Percentiles rank a stretch among this genome's conserved stretches.
phyloP scores from a whole-genome alignment of 1,140 invertebrate genomes.

The Bombus picipes region DNA sequence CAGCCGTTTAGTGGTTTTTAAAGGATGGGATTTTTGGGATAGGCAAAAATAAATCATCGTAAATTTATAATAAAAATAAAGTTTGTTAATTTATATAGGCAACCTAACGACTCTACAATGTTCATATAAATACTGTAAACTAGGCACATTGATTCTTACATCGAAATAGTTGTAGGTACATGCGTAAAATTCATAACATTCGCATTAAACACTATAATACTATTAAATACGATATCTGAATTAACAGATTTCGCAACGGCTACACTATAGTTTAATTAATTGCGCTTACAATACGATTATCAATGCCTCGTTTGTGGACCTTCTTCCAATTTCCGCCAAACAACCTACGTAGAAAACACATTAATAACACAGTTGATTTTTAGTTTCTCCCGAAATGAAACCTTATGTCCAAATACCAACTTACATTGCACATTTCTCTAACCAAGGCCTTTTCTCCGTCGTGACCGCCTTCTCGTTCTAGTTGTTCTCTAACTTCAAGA shows the following conservation, averaged over 20 bases:
- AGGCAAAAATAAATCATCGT: slow-evolving; percentile 27
- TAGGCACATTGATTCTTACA: slow-evolving; percentile 55
- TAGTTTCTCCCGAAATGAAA: not conserved
- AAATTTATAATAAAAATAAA: slow-evolving; percentile 71
- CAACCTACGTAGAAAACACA: slow-evolving; percentile 82
- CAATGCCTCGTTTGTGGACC: slow-evolving; percentile 84
- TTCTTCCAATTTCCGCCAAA: slow-evolving; percentile 88
- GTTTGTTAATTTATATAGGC: slow-evolving; percentile 70
- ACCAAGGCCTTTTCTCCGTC: slow-evolving; percentile 96
- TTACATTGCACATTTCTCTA: slow-evolving; percentile 98
- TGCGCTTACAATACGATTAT: slow-evolving; percentile 20
- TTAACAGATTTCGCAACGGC: slow-evolving; percentile 50
- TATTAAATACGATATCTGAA: slow-evolving; percentile 40
- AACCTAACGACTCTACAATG: slow-evolving; percentile 65
- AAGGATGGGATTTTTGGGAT: not conserved
- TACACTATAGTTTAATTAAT: slow-evolving; percentile 55
- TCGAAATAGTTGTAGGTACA: slow-evolving; percentile 55
- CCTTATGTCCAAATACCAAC: slow-evolving; percentile 63
- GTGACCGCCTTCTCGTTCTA: slow-evolving; percentile 92
- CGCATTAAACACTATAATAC: slow-evolving; percentile 58
- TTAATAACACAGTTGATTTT: not conserved
- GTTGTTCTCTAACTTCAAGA: slow-evolving; percentile 93
- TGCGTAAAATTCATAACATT: slow-evolving; percentile 65
- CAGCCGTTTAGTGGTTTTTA: too few species aligned
- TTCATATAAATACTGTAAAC: slow-evolving; percentile 71